Evolutionary conservation across 2,888 invertebrate genomes (phyloP), one percentile per base, ranked within the genome.

Genomic region (Sericinus montela): DNA sequence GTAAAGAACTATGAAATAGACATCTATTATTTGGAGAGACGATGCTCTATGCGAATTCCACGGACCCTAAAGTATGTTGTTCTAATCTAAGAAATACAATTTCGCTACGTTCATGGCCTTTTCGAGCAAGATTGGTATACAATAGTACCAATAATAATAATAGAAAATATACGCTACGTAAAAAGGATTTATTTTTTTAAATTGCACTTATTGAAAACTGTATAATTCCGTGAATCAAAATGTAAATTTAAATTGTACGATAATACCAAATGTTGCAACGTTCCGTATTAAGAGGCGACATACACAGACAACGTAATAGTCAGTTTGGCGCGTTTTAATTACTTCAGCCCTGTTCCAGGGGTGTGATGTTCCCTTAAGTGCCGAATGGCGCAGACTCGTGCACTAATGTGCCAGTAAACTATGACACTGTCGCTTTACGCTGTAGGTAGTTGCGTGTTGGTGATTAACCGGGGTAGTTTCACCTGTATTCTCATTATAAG

Each of bases 301-400:
- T 15, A 13, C 13, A 43, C 53, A 52, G 51, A 54, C 65, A 62
- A 60, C 63, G 65, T 70, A 64, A 86, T 85, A 68, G 82, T 79
- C 76, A 75, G 72, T 83, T 84, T 80, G 84, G 77, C 75, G 79
- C 72, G 83, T 75, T 86, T 86, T 86, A 87, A 88, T 86, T 86
- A 86, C 80, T 67, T 71, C 73, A 72, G 69, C 72, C 72, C 79
- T 76, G 79, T 84, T 81, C 65, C 65, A 72, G 78, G 83, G 83
- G 82, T 80, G 74, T 75, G 79, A 84, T 78, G 79, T 63, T 77
- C 80, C 72, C 77, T 84, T 75, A 83, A 82, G 75, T 71, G 73
- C 53, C 69, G 61, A 67, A 72, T 63, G 70, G 55, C 58, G 59
- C 48, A 62, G 63, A 59, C 49, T 65, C 59, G 60, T 50, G 69